Percentiles rank a stretch among this genome's conserved stretches.
phyloP scores from a whole-genome alignment of 2,888 invertebrate genomes.

The Standfussiana lucernea region DNA sequence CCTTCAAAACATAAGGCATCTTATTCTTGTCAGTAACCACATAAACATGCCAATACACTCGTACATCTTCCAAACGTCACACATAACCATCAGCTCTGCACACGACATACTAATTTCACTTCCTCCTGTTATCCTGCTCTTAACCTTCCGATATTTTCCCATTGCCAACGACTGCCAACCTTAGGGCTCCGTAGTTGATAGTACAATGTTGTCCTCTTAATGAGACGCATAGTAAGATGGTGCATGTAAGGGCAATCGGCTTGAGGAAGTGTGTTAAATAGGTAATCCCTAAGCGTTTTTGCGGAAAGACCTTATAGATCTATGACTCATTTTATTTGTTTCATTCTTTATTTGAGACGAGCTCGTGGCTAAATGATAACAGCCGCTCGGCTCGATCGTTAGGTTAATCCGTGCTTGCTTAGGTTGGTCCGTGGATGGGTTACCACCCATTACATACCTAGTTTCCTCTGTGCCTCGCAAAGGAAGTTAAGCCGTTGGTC shows the following conservation, averaged over 20 bases:
- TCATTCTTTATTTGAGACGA: too few relatives aligned
- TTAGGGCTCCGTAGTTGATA: conserved; percentile 35
- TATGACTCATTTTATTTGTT: not conserved
- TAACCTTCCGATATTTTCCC: conserved; percentile 49
- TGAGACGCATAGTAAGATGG: conserved; percentile 33
- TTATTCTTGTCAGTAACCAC: not conserved
- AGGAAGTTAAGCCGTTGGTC: too few relatives aligned
- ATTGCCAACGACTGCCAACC: conserved; percentile 41
- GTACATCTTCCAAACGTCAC: conserved; percentile 24
- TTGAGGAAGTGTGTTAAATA: conserved; percentile 34
- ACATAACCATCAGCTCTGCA: conserved; percentile 7
- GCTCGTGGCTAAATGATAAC: too few relatives aligned
- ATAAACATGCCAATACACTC: not conserved
- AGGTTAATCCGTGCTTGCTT: too few relatives aligned
- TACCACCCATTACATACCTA: too few relatives aligned
- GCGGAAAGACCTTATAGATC: not conserved
- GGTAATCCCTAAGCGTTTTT: conserved; percentile 13
- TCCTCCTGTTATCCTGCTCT: conserved; percentile 50
- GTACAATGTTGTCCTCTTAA: conserved; percentile 48
- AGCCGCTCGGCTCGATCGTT: too few relatives aligned
- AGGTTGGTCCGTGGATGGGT: too few relatives aligned
- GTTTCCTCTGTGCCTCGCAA: too few relatives aligned
- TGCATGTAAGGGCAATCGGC: conserved; percentile 25
- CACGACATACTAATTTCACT: conserved; percentile 64
- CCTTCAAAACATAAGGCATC: not conserved